A percentile compares a stretch with the other conserved stretches of the same genome.
These are phyloP conservation scores for Oedothorax gibbosus DNA, from an alignment of 1,140 invertebrate species.

Conservation along the genomic window DNA sequence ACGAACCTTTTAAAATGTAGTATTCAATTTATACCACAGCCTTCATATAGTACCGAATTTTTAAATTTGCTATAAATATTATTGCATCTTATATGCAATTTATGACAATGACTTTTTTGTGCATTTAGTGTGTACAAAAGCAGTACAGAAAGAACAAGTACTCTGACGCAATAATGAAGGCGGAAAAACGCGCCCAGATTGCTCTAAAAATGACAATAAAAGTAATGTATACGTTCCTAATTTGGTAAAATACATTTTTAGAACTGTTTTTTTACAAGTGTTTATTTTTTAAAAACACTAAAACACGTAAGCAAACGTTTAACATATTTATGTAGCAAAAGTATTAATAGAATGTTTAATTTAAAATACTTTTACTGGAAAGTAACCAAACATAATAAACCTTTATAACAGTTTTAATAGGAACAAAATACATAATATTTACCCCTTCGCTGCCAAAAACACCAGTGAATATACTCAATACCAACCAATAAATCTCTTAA, in stretches of 20 bases:
- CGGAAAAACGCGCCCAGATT: neutral
- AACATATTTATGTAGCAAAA: neutral
- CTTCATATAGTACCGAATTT: neutral
- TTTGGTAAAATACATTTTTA: neutral
- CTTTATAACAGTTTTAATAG: too few species aligned
- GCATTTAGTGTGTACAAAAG: neutral
- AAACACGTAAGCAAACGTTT: neutral
- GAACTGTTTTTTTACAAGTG: neutral
- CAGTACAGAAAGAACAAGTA: neutral
- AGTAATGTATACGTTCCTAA: neutral
- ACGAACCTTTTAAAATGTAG: too few species aligned
- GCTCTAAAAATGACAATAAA: constrained; percentile 19
- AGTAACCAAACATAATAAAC: neutral
- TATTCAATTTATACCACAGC: too few species aligned
- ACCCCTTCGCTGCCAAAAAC: too few species aligned
- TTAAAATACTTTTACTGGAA: neutral
- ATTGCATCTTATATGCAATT: neutral
- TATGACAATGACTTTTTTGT: neutral
- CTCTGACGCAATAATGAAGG: neutral
- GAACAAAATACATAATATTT: too few species aligned
- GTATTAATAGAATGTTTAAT: neutral
- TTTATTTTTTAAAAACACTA: neutral
- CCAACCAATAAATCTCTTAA: too few species aligned
- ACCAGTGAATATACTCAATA: too few species aligned
- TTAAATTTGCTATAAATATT: neutral